Conservation (phyloP, 2,113 vertebrate species). For the Phoenicopterus ruber region DNA sequence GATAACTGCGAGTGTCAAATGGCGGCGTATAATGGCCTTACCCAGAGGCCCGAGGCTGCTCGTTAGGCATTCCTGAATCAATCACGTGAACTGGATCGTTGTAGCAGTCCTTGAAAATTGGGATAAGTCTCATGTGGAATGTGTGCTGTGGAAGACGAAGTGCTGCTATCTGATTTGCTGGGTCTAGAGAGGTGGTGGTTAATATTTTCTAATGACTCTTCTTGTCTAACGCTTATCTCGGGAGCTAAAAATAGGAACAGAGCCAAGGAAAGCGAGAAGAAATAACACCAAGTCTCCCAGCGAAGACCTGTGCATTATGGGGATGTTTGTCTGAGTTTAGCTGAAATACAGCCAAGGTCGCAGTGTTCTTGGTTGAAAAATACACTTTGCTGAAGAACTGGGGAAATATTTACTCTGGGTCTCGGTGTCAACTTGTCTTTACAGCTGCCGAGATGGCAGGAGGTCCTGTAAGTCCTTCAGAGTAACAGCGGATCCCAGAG, state of each 20-base stretch:
- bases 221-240: slow-evolving; percentile 3
- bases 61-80: background rate
- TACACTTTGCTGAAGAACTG: background rate
- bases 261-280: background rate
- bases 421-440: background rate
- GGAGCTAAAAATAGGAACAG: slow-evolving; percentile 19
- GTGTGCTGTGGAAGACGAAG: background rate
- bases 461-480: background rate
- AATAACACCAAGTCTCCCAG: background rate
- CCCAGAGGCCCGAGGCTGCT: background rate
- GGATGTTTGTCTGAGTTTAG: background rate
- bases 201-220: slow-evolving; percentile 7
- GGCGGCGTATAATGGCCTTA: background rate
- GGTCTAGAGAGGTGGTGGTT: background rate
- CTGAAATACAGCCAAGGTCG: background rate
- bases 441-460: background rate
- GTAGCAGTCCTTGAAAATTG: background rate
- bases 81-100: background rate
- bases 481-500: background rate
- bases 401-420: background rate
- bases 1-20: background rate
- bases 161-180: background rate
- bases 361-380: background rate
- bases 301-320: background rate
- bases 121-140: background rate